These are phyloP conservation scores for Amphimedon queenslandica DNA, from an alignment of 37 sponge, comb jelly and placozoan species.

Conservation along the genomic window DNA sequence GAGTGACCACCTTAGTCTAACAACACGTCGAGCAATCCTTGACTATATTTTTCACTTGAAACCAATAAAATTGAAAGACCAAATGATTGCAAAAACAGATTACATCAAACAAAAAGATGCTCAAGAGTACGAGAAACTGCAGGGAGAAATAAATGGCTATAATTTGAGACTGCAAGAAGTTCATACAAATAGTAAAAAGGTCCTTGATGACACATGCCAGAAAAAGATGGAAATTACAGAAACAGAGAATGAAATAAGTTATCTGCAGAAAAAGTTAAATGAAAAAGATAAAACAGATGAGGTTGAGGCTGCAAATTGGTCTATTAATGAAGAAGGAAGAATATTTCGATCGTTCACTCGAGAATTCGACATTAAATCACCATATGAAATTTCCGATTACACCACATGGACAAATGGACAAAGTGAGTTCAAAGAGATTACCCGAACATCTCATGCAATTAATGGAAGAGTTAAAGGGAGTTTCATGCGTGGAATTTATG, in stretches of 20 bases:
- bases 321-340: constrained; percentile 11
- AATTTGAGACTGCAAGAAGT: not conserved
- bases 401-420: constrained; percentile 7
- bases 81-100: constrained; percentile 25
- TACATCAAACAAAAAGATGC: constrained; percentile 4
- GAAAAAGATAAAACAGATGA: constrained; percentile 1
- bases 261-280: not conserved
- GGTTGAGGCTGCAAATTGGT: constrained; percentile 5
- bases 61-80: not conserved
- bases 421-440: not conserved
- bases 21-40: not conserved
- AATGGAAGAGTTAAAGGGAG: constrained; percentile 14
- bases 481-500: constrained; percentile 32
- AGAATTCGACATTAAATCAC: not conserved
- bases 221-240: not conserved
- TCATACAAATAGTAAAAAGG: not conserved
- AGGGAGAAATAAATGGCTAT: constrained; percentile 30
- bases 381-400: constrained; percentile 7
- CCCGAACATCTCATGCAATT: not conserved
- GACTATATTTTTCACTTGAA: constrained; percentile 5
- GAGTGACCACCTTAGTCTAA: not conserved
- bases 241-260: not conserved
- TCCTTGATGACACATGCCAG: not conserved
- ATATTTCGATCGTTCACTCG: not conserved
- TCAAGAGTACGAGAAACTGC: not conserved